Conservation (phyloP, 2,113 vertebrate species). For the Lates calcarifer region DNA sequence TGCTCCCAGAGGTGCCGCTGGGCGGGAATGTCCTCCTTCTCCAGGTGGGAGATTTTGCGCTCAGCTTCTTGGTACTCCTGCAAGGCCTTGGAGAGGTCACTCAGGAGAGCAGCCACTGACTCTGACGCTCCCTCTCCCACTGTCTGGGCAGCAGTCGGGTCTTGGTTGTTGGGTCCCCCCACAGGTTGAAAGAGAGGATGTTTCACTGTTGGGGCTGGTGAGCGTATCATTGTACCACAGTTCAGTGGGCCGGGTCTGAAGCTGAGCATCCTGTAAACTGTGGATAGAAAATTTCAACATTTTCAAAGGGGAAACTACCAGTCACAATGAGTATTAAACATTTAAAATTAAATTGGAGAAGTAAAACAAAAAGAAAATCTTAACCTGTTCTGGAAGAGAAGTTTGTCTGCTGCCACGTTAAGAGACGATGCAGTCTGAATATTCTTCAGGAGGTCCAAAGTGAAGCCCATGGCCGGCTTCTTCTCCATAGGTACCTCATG, state of each 20-base stretch:
- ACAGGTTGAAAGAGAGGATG: conserved; percentile 39
- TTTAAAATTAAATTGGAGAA: no score
- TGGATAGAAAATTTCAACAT: not conserved
- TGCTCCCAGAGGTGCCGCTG: conserved; percentile 92
- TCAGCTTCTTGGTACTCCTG: conserved; percentile 93
- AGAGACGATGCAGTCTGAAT: conserved; percentile 72
- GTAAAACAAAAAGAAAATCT: conserved; percentile 8
- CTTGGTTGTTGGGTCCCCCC: conserved; percentile 50
- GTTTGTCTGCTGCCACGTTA: conserved; percentile 71
- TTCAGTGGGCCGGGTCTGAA: conserved; percentile 68
- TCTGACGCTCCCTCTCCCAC: conserved; percentile 76
- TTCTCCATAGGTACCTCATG: conserved; percentile 81
- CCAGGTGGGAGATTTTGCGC: conserved; percentile 88
- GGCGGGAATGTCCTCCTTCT: conserved; percentile 85
- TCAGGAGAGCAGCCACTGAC: conserved; percentile 83
- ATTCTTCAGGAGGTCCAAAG: conserved; percentile 82
- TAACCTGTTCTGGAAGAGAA: conserved; percentile 84
- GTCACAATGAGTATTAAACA: not conserved
- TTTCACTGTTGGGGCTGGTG: conserved; percentile 66
- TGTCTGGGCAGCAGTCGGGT: conserved; percentile 39
- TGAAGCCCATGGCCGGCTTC: conserved; percentile 78
- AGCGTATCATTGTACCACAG: conserved; percentile 74
- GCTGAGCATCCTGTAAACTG: conserved; percentile 72
- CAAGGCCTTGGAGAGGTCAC: conserved; percentile 91
- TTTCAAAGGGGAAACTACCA: not conserved